Base-by-base conservation (phyloP, 1,140 invertebrate genomes). In the Hycleus cichorii region DNA sequence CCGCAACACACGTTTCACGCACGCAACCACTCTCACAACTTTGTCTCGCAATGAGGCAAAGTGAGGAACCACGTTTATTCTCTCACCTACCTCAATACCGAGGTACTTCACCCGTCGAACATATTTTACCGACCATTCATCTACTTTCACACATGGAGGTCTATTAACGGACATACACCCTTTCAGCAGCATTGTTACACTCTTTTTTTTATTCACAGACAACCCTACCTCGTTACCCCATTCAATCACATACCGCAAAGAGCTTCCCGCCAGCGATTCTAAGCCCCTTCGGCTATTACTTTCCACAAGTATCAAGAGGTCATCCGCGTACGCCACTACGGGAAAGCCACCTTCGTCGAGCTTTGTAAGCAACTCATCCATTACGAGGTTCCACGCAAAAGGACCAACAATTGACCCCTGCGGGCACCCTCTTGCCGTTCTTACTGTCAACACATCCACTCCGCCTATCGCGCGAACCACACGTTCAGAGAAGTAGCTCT, bases 401-500 rank as follows among this genome's bases (percentile, higher is more conserved):
- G 39, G 67, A 58, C 64, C 60, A 64, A 7, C 60, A 9, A n/a
- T 50, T 7, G 64, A 67, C 1, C 64, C 65, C 38, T 67, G 65
- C 0, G 67, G 49, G 39, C 65, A 69, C 1, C 67, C 62, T 12
- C 40, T 32, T 1, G 4, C 32, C 0, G 7, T 7, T 32, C 7
- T 0, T 2, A 5, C 1, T 0, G 4, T 5, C 7, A 32, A 4
- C 4, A 0, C 4, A 32, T 7, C 32, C 4, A 8, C 39, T 8
- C 60, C 8, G 3, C 11, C 2, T 3, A 9, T 9, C 40, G 24
- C 11, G 1, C 8, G 18, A 11, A 38, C 26, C 7, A 3, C 7
- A 1, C 51, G 25, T 2, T 54, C 25, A 10, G 12, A 9, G 44
- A 54, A 54, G 18, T 45, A 54, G 24, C 40, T 24, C 1, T 9